Percentiles rank a stretch among this genome's conserved stretches.
phyloP scores from a whole-genome alignment of 2,113 vertebrate species.

The Fregata magnificens region DNA sequence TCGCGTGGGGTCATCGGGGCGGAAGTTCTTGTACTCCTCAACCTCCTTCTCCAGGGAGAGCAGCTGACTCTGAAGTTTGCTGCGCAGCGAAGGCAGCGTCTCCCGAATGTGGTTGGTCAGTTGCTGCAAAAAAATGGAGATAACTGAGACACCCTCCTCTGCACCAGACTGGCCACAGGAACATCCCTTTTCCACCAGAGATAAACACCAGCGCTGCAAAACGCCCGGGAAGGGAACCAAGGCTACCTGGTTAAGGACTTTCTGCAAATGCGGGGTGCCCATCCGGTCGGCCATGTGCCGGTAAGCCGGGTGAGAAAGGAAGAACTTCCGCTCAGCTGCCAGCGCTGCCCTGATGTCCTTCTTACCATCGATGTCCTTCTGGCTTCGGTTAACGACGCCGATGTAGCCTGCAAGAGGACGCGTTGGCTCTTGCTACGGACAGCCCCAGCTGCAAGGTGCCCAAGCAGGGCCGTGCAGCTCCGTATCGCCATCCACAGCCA shows the following conservation, averaged over 20 bases:
- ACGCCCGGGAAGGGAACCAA: accelerated
- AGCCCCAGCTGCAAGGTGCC: neutral
- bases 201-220: accelerated
- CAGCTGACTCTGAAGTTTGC: conserved; percentile 95
- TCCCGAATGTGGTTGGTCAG: conserved; percentile 98
- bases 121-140: conserved; percentile 77
- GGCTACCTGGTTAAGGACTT: conserved; percentile 90
- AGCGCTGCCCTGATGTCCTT: conserved; percentile 92
- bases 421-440: neutral
- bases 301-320: conserved; percentile 92
- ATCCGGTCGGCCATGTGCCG: conserved; percentile 95
- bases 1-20: conserved; percentile 92
- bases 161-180: accelerated
- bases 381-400: conserved; percentile 95
- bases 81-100: conserved; percentile 89
- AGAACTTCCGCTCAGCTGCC: conserved; percentile 94
- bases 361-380: conserved; percentile 95
- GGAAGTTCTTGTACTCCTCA: conserved; percentile 95
- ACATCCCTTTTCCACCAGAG: accelerated
- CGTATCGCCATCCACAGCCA: neutral
- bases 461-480: neutral
- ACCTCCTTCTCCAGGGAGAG: conserved; percentile 96
- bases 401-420: conserved; percentile 82
- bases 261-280: conserved; percentile 93
- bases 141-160: neutral